Conservation (phyloP, 2,113 vertebrate species). For the Athene cunicularia region DNA sequence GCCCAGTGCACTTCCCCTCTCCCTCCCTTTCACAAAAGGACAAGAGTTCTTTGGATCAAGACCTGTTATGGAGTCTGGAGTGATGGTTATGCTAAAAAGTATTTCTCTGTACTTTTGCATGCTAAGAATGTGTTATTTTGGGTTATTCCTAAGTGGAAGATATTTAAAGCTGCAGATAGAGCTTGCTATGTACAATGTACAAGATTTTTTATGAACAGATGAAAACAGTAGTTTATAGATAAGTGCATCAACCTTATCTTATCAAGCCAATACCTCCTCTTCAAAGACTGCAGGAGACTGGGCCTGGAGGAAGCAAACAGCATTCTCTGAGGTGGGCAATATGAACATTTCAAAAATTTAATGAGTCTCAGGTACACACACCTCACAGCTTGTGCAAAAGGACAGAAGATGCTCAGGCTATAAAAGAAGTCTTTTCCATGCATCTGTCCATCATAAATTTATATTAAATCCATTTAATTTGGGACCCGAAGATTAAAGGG, state of each 20-base stretch:
- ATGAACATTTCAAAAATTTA: neutral
- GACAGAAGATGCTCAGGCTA: neutral
- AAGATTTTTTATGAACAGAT: neutral
- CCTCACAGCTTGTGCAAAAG: neutral
- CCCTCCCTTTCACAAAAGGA: neutral
- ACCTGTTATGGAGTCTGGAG: neutral
- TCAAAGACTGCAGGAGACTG: neutral
- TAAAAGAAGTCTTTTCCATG: neutral
- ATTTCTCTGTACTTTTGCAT: neutral
- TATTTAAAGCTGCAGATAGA: neutral
- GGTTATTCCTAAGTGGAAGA: neutral
- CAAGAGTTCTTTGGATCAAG: neutral
- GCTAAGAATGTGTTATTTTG: neutral
- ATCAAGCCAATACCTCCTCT: neutral
- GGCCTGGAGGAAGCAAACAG: neutral
- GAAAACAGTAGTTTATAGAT: neutral
- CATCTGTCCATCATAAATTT: neutral
- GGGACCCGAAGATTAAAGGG: neutral
- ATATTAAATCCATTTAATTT: neutral
- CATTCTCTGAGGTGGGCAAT: neutral
- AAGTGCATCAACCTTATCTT: neutral
- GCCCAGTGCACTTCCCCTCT: neutral
- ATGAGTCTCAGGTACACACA: neutral
- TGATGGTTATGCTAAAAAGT: neutral
- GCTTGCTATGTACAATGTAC: fast-evolving